Conservation (phyloP, 2,888 invertebrate species). For the Apotomis betuletana region DNA sequence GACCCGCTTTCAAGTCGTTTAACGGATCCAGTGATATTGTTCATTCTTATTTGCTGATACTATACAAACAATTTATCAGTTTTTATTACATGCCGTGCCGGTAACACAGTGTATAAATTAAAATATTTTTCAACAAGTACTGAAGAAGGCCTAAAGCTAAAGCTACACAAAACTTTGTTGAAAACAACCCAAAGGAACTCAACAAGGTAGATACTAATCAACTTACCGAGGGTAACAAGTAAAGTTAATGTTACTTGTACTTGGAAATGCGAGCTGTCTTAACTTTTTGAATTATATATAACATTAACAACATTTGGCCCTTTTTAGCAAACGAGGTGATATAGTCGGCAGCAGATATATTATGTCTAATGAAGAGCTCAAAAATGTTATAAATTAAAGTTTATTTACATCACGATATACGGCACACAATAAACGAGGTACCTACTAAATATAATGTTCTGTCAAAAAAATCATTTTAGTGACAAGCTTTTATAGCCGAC, state of each 20-base stretch:
- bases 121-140: neutral
- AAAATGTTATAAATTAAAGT: too few species aligned
- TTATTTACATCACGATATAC: too few species aligned
- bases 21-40: too few species aligned
- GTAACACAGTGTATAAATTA: neutral
- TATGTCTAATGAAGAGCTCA: too few species aligned
- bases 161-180: conserved; percentile 14
- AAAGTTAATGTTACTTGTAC: conserved; percentile 19
- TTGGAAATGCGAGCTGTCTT: conserved; percentile 9
- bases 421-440: too few species aligned
- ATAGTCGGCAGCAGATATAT: too few species aligned
- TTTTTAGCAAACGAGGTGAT: neutral
- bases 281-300: conserved; percentile 20
- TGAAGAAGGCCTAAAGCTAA: conserved; percentile 20
- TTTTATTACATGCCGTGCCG: too few species aligned
- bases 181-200: conserved; percentile 22
- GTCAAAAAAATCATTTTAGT: too few species aligned
- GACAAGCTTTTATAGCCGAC: too few species aligned
- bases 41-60: too few species aligned
- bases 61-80: neutral
- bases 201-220: conserved; percentile 25
- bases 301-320: neutral
- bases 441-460: too few species aligned
- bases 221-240: conserved; percentile 22
- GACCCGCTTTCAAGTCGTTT: too few species aligned